Evolutionary conservation across 1,140 invertebrate species (phyloP).

Genomic region (Yoshiicerus persimilis): DNA sequence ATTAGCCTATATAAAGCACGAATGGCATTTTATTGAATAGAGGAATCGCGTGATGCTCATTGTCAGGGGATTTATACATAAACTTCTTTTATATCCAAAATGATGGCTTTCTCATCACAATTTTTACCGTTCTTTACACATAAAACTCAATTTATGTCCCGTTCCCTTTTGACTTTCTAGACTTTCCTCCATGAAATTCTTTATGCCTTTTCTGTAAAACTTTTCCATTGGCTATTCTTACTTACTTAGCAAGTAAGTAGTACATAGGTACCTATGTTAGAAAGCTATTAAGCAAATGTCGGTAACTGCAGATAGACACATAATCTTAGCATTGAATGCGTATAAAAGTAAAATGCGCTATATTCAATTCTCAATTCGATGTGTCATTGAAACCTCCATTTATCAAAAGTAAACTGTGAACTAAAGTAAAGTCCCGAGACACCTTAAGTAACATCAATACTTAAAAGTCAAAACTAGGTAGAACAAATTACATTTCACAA

Average conservation of each 20-base stretch:
- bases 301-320: too few relatives aligned
- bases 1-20: not conserved
- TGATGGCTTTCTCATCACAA: slow-evolving; percentile 12
- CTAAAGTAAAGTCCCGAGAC: too few relatives aligned
- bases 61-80: not conserved
- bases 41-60: not conserved
- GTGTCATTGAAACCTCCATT: not conserved
- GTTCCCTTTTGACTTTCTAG: not conserved
- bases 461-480: too few relatives aligned
- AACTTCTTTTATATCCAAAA: not conserved
- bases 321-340: too few relatives aligned
- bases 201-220: not conserved
- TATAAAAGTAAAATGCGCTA: too few relatives aligned
- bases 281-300: too few relatives aligned
- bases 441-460: too few relatives aligned
- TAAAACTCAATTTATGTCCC: slow-evolving; percentile 13
- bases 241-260: too few relatives aligned
- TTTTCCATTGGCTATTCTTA: not conserved
- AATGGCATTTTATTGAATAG: slow-evolving; percentile 10
- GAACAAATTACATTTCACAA: too few relatives aligned
- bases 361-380: too few relatives aligned
- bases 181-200: not conserved
- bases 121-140: not conserved
- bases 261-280: too few relatives aligned
- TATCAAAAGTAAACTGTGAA: not conserved